These are phyloP conservation scores for Drosophila meridionalis DNA, from an alignment of 2,888 invertebrate species.

Conservation along the genomic window DNA sequence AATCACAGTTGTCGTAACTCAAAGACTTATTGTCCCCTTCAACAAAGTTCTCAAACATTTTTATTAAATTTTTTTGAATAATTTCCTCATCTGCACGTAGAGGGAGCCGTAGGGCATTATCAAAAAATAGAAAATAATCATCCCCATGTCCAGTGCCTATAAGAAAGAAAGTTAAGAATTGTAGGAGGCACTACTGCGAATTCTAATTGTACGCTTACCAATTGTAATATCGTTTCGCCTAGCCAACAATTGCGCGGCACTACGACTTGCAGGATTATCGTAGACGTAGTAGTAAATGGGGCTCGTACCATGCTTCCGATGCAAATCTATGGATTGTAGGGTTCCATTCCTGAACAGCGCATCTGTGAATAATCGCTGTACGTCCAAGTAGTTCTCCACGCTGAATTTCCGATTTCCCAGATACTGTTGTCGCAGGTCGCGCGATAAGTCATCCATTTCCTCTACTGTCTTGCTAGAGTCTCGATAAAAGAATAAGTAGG, in stretches of 20 bases:
- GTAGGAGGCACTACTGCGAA: too few relatives aligned
- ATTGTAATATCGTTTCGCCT: conserved; percentile 83
- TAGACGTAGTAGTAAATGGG: conserved; percentile 86
- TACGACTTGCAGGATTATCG: conserved; percentile 51
- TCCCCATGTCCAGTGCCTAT: conserved; percentile 7
- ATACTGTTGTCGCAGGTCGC: conserved; percentile 31
- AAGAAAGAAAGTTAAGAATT: neutral
- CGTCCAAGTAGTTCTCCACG: conserved; percentile 84
- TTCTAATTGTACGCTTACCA: conserved; percentile 85
- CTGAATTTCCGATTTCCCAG: conserved; percentile 68
- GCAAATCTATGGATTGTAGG: conserved; percentile 87
- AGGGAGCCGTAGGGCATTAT: neutral
- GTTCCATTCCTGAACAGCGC: conserved; percentile 88
- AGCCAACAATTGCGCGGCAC: conserved; percentile 54
- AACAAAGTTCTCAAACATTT: conserved; percentile 73
- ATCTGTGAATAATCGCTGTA: conserved; percentile 88
- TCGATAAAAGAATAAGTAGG: conserved; percentile 36
- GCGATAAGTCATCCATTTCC: conserved; percentile 35
- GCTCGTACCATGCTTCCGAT: conserved; percentile 22
- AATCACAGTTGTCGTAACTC: conserved; percentile 65
- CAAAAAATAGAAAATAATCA: neutral
- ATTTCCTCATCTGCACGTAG: conserved; percentile 4
- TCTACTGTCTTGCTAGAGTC: conserved; percentile 8
- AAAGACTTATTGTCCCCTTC: conserved; percentile 32
- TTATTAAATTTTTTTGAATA: conserved; percentile 21